Conservation (phyloP, 2,888 invertebrate genomes). For the Criorhina ranunculi region DNA sequence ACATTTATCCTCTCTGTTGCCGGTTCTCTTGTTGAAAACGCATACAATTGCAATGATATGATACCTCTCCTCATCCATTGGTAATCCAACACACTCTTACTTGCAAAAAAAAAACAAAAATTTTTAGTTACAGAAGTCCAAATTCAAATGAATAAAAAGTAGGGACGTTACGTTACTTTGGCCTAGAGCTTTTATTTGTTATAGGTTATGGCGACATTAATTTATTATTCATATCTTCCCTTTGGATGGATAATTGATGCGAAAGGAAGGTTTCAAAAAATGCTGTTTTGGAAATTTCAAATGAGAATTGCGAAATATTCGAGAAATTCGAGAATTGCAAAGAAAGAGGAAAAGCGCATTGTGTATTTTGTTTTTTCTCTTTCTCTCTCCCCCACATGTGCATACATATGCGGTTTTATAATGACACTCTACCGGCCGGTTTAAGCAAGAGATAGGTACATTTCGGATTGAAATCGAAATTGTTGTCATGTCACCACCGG, state of each 20-base stretch:
- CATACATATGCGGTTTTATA: conserved; percentile 22
- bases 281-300: neutral
- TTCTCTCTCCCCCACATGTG: conserved; percentile 5
- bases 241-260: neutral
- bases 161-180: conserved; percentile 13
- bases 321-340: conserved; percentile 22
- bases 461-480: conserved; percentile 73
- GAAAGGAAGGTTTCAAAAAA: no score
- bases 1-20: conserved; percentile 60
- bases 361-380: conserved; percentile 18
- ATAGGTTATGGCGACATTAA: neutral
- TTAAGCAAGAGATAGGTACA: conserved; percentile 41
- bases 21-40: conserved; percentile 48
- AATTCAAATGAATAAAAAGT: conserved; percentile 28
- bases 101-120: conserved; percentile 12
- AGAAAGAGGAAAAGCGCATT: conserved; percentile 31
- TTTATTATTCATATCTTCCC: neutral
- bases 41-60: conserved; percentile 58
- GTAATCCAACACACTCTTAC: conserved; percentile 7
- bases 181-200: conserved; percentile 12
- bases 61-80: conserved; percentile 14
- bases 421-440: conserved; percentile 64
- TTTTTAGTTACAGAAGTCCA: conserved; percentile 7
- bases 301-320: neutral
- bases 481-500: conserved; percentile 27